phyloP scores from a whole-genome alignment of 2,797 vertebrate species.

The Acomys russatus region DNA sequence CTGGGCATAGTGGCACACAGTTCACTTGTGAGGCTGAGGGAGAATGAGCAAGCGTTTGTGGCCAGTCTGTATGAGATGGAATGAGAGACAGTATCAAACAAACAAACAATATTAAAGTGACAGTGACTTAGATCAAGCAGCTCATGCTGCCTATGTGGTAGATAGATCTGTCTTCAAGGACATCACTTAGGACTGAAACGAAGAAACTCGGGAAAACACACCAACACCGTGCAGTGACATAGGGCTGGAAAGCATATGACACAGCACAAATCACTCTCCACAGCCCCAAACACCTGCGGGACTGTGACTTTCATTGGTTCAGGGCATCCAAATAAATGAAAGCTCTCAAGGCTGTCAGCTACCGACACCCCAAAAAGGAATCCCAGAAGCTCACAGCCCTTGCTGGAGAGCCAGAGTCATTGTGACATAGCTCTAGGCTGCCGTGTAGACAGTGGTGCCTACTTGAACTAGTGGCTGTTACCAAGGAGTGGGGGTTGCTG shows the following conservation, averaged over 20 bases:
- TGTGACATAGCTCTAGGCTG: neutral
- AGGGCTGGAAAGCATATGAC: neutral
- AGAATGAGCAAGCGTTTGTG: neutral
- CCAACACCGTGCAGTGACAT: neutral
- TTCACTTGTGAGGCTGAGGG: neutral
- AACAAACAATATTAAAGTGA: neutral
- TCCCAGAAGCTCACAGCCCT: neutral
- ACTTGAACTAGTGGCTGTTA: neutral
- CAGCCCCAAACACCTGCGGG: neutral
- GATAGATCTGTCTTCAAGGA: neutral
- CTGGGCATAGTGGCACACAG: neutral
- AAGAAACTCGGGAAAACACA: neutral
- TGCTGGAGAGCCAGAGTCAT: neutral
- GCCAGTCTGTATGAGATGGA: neutral
- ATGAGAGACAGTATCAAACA: neutral
- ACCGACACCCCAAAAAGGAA: neutral
- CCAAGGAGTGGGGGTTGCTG: neutral
- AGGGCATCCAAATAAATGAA: neutral
- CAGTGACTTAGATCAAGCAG: neutral
- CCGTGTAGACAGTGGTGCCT: neutral
- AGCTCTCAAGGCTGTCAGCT: neutral
- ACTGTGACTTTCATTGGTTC: neutral
- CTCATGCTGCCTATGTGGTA: neutral
- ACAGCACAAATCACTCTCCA: neutral
- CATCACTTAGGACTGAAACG: neutral